A percentile compares a stretch with the other conserved stretches of the same genome.
Conservation (phyloP, 2,113 vertebrate species). For the Tachysurus fulvidraco region DNA sequence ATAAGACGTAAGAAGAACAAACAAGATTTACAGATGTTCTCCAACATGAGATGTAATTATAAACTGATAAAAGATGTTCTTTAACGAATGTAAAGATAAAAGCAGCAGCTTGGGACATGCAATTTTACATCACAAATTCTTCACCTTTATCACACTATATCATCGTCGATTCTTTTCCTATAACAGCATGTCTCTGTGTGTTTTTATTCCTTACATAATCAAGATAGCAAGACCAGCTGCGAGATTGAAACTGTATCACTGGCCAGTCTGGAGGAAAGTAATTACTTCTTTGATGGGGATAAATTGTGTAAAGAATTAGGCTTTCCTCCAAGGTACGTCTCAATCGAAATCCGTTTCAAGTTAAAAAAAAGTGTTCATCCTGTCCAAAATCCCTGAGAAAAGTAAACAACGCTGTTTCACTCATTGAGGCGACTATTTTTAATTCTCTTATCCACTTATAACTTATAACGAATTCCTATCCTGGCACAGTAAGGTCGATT, state of each 20-base stretch:
- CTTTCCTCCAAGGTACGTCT: conserved; percentile 29
- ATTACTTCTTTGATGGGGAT: conserved; percentile 15
- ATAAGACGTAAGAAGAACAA: not conserved
- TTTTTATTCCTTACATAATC: too few species aligned
- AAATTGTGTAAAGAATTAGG: not conserved
- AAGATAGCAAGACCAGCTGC: not conserved
- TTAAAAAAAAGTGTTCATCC: conserved; percentile 48
- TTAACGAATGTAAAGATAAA: not conserved
- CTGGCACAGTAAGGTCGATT: conserved; percentile 69
- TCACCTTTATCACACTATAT: not conserved
- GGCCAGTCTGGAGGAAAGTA: conserved; percentile 1
- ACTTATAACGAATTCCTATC: conserved; percentile 66
- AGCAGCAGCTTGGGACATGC: too few species aligned
- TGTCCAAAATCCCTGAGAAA: conserved; percentile 61
- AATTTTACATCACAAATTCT: not conserved
- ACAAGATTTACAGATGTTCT: not conserved
- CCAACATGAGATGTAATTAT: not conserved
- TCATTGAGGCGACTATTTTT: conserved; percentile 49
- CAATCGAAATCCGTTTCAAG: conserved; percentile 50
- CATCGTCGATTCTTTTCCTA: not conserved
- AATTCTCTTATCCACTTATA: conserved; percentile 64
- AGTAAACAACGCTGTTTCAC: conserved; percentile 67
- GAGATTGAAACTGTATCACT: not conserved
- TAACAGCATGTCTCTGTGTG: not conserved
- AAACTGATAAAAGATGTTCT: not conserved